phyloP scores from a whole-genome alignment of 2,888 invertebrate genomes.

The Orchesellides sinensis region DNA sequence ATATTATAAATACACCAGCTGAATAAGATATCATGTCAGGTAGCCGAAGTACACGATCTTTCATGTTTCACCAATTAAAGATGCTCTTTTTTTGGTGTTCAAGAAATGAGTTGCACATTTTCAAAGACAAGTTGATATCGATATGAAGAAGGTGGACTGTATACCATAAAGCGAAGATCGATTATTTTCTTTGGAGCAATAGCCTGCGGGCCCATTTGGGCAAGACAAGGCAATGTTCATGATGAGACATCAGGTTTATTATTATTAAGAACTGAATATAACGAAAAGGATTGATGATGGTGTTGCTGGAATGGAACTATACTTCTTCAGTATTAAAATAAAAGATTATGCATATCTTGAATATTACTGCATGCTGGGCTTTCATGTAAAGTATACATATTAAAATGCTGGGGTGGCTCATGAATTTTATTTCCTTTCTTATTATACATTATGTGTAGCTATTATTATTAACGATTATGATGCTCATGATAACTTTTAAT shows the following conservation, averaged over 20 bases:
- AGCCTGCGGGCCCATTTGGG: constrained; percentile 63
- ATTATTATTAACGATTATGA: constrained; percentile 14
- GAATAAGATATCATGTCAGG: too few species aligned
- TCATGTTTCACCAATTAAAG: neutral
- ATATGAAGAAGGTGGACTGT: too few species aligned
- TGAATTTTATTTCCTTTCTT: neutral
- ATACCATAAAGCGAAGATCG: too few species aligned
- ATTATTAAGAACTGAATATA: constrained; percentile 69
- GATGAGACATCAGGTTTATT: constrained; percentile 5
- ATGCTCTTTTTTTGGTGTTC: constrained; percentile 3
- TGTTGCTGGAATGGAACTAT: neutral
- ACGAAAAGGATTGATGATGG: constrained; percentile 71
- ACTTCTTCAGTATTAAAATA: too few species aligned
- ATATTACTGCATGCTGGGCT: too few species aligned
- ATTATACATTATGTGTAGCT: too few species aligned
- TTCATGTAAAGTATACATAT: too few species aligned
- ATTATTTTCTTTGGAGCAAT: constrained; percentile 54
- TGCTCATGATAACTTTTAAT: constrained; percentile 5
- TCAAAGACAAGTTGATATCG: constrained; percentile 7
- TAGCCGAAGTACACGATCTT: too few species aligned
- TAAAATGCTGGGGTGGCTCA: neutral
- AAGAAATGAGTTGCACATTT: constrained; percentile 32
- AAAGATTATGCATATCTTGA: neutral
- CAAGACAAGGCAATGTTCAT: constrained; percentile 50
- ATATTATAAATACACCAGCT: too few species aligned